Conservation (phyloP, 2,888 invertebrate species). For the Campoplex capitator region DNA sequence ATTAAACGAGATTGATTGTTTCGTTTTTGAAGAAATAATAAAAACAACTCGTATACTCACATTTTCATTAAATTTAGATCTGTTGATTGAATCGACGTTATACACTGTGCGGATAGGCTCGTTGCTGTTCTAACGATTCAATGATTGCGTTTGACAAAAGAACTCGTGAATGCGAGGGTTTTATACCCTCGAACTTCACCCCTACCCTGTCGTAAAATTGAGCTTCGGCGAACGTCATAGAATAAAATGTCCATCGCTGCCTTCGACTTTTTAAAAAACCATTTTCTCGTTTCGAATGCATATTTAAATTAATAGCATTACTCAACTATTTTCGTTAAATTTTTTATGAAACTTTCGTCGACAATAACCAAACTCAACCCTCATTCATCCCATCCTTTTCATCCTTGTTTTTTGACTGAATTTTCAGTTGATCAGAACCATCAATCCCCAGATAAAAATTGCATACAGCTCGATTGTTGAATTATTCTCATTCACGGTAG, state of each 20-base stretch:
- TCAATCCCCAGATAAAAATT: too few species aligned
- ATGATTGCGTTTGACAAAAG: slow-evolving; percentile 58
- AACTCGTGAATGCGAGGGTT: slow-evolving; percentile 28
- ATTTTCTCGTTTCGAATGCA: background rate
- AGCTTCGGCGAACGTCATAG: slow-evolving; percentile 4
- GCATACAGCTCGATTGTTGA: background rate
- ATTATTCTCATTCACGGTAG: background rate
- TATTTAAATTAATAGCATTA: too few species aligned
- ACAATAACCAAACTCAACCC: too few species aligned
- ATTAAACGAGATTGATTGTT: background rate
- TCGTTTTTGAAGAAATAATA: background rate
- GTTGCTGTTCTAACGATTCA: slow-evolving; percentile 22
- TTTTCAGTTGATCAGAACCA: too few species aligned
- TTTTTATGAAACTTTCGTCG: background rate
- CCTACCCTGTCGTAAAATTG: background rate
- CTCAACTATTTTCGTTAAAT: background rate
- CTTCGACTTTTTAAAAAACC: slow-evolving; percentile 1
- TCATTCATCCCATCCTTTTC: too few species aligned
- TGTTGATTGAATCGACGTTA: slow-evolving; percentile 10
- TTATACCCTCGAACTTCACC: slow-evolving; percentile 61
- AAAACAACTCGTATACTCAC: slow-evolving; percentile 45
- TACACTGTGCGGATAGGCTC: slow-evolving; percentile 22
- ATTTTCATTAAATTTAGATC: slow-evolving; percentile 51
- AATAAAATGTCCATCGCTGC: background rate
- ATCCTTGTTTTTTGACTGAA: too few species aligned